Evolutionary conservation across 2,113 vertebrate genomes (phyloP).

Genomic region (Phylloscopus trochiloides): DNA sequence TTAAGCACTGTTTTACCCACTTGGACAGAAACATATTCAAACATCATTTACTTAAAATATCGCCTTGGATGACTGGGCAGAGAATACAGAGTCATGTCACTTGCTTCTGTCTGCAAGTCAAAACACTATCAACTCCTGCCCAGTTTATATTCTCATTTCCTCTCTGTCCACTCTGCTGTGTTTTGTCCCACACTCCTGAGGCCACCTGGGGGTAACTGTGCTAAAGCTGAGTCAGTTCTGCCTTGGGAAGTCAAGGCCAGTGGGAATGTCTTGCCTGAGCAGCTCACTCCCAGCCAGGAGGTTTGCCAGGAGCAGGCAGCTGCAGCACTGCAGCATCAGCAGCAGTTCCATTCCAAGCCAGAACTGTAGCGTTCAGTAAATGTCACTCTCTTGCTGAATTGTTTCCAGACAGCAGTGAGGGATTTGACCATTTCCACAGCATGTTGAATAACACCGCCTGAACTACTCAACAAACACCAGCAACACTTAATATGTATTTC

Average conservation of each 20-base stretch:
- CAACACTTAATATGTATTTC: constrained; percentile 27
- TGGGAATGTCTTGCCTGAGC: background rate
- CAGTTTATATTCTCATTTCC: background rate
- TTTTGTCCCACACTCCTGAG: background rate
- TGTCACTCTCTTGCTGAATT: background rate
- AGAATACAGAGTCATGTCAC: background rate
- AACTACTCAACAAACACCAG: constrained; percentile 10
- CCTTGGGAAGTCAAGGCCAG: background rate
- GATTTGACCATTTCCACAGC: constrained; percentile 44
- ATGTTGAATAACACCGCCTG: background rate
- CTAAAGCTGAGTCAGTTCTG: background rate
- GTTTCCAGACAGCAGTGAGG: background rate
- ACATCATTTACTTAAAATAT: background rate
- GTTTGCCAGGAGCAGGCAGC: background rate
- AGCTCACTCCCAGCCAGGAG: background rate
- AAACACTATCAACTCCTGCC: background rate
- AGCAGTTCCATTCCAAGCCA: background rate
- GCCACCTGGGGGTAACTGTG: background rate
- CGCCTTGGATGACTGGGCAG: background rate
- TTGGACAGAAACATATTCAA: background rate
- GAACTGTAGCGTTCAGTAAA: background rate
- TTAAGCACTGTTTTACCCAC: background rate
- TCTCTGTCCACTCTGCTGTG: background rate
- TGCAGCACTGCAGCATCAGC: constrained; percentile 2
- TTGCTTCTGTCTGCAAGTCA: background rate